A percentile compares a stretch with the other conserved stretches of the same genome.
phyloP scores from a whole-genome alignment of 1,140 invertebrate species.

The Yoshiicerus persimilis region DNA sequence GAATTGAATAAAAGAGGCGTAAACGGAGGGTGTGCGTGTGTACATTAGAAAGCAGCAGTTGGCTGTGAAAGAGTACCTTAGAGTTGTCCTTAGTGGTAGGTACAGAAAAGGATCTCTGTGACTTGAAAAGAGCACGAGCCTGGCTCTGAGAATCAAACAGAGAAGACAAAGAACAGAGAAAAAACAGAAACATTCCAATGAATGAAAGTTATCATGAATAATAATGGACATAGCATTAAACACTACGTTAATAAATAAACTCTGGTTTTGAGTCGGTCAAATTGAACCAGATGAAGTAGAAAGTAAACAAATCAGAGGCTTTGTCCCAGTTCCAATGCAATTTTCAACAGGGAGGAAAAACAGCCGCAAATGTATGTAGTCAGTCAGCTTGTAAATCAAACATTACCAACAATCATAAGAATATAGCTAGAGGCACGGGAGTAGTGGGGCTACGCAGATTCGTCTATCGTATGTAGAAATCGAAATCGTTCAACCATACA shows the following conservation, averaged over 20 bases:
- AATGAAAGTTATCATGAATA: constrained; percentile 11
- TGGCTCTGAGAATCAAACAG: constrained; percentile 44
- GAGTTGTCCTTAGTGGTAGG: constrained; percentile 65
- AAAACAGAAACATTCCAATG: constrained; percentile 33
- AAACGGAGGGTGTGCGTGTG: not conserved
- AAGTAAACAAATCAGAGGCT: not conserved
- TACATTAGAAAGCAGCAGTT: not conserved
- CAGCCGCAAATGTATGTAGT: not conserved
- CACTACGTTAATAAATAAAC: not conserved
- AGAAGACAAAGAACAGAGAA: constrained; percentile 38
- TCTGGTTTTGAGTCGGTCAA: constrained; percentile 13
- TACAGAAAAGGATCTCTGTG: constrained; percentile 86
- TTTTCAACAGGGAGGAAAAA: not conserved
- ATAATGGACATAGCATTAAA: not conserved
- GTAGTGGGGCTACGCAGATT: not conserved
- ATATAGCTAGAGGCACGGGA: not conserved
- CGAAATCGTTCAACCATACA: not conserved
- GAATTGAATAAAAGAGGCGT: constrained; percentile 5
- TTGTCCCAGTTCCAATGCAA: not conserved
- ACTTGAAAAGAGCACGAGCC: constrained; percentile 82
- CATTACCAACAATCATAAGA: not conserved
- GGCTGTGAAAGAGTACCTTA: constrained; percentile 38
- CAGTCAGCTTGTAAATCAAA: not conserved
- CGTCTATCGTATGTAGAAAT: not conserved
- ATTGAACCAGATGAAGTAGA: not conserved